Percentiles rank a stretch among this genome's conserved stretches.
phyloP scores from a whole-genome alignment of 1,140 invertebrate species.

The Macrobrachium nipponense region DNA sequence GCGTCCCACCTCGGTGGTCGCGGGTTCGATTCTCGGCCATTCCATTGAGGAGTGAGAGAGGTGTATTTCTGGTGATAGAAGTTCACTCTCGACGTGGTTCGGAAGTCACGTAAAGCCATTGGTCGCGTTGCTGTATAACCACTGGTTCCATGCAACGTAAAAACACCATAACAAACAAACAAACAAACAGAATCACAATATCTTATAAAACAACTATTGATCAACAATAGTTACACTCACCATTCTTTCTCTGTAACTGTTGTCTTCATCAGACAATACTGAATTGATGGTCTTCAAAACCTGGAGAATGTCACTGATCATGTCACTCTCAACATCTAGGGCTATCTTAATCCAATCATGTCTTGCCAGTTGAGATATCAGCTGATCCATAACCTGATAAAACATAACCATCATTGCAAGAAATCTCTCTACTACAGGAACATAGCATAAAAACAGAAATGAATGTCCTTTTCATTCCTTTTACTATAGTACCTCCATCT shows the following conservation, averaged over 20 bases:
- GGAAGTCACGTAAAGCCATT: too few species aligned
- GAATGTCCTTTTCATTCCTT: too few species aligned
- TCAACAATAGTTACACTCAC: slow-evolving; percentile 12
- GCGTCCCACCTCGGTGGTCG: too few species aligned
- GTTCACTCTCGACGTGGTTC: too few species aligned
- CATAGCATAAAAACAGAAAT: background rate
- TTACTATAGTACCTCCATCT: too few species aligned
- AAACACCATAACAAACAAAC: too few species aligned
- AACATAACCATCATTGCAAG: background rate
- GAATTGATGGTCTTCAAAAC: slow-evolving; percentile 25
- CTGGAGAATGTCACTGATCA: slow-evolving; percentile 21
- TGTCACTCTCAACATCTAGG: slow-evolving; percentile 21
- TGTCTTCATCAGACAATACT: slow-evolving; percentile 14
- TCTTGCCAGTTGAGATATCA: slow-evolving; percentile 40
- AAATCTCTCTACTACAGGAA: background rate
- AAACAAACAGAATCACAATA: background rate
- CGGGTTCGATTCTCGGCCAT: too few species aligned
- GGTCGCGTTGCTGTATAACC: too few species aligned
- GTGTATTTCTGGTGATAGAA: too few species aligned
- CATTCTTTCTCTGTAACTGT: slow-evolving; percentile 30
- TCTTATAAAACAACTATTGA: background rate
- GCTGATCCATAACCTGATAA: slow-evolving; percentile 41
- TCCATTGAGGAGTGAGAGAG: too few species aligned
- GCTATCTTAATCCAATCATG: slow-evolving; percentile 40
- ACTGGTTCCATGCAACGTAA: too few species aligned